A percentile compares a stretch with the other conserved stretches of the same genome.
Evolutionary conservation across 2,888 invertebrate genomes (phyloP).

Genomic region (Orchesella flavescens): DNA sequence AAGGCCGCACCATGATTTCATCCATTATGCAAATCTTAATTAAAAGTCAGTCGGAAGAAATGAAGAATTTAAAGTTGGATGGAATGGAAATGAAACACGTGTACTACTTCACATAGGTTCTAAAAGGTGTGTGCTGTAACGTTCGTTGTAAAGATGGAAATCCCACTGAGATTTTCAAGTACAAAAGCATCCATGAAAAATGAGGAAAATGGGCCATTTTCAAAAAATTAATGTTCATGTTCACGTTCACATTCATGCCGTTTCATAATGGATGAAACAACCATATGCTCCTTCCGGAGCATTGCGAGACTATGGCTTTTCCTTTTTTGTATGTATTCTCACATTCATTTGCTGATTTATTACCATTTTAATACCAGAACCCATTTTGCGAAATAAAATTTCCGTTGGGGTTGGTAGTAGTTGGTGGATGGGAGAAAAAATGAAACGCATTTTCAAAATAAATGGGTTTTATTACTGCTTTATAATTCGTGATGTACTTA

Average conservation of each 20-base stretch:
- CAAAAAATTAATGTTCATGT: neutral
- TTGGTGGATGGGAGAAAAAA: conserved; percentile 3
- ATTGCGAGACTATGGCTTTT: too few relatives aligned
- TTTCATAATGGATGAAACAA: neutral
- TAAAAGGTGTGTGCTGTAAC: too few relatives aligned
- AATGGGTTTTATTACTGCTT: conserved; percentile 46
- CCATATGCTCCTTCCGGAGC: too few relatives aligned
- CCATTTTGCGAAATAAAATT: neutral
- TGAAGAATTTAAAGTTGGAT: too few relatives aligned
- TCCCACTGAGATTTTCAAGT: too few relatives aligned
- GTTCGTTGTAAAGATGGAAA: too few relatives aligned
- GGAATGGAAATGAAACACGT: too few relatives aligned
- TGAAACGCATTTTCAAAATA: conserved; percentile 37
- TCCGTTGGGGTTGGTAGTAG: neutral
- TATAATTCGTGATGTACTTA: conserved; percentile 18
- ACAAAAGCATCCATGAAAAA: neutral
- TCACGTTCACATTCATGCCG: neutral
- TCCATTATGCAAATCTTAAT: too few relatives aligned
- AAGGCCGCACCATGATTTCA: too few relatives aligned
- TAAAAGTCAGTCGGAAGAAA: too few relatives aligned
- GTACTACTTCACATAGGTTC: too few relatives aligned
- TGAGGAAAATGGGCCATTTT: too few relatives aligned
- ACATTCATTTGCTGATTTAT: conserved; percentile 45
- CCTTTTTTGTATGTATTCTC: neutral
- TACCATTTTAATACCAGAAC: conserved; percentile 22